Evolutionary conservation across 2,113 vertebrate genomes (phyloP).

Genomic region (Brachyistius frenatus): DNA sequence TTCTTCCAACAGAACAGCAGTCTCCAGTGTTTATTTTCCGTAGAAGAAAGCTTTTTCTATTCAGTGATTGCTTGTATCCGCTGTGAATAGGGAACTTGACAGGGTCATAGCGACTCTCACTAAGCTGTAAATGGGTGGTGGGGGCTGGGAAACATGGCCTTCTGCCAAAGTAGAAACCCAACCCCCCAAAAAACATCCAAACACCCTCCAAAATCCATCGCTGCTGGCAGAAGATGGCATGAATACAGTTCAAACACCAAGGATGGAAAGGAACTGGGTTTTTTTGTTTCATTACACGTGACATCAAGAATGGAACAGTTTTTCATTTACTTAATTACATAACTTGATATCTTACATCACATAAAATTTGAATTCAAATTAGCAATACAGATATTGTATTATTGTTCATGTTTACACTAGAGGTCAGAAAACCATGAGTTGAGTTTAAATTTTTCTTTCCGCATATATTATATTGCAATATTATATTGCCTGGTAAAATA

Average conservation of each 20-base stretch:
- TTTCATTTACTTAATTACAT: no score
- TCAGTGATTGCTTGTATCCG: constrained; percentile 5
- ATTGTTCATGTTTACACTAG: no score
- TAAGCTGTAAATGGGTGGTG: constrained; percentile 41
- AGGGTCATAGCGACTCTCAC: constrained; percentile 39
- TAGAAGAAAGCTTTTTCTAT: background rate
- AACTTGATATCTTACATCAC: no score
- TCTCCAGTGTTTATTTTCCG: constrained; percentile 16
- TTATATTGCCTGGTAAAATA: no score
- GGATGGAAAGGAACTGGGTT: background rate
- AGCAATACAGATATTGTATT: no score
- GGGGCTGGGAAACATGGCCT: constrained; percentile 69
- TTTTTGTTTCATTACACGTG: background rate
- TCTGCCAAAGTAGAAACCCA: constrained; percentile 59
- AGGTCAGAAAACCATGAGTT: no score
- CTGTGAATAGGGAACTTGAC: constrained; percentile 35
- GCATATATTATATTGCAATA: no score
- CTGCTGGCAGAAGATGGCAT: constrained; percentile 39
- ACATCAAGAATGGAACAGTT: background rate
- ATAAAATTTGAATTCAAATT: no score
- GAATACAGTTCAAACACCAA: constrained; percentile 14
- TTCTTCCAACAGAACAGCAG: background rate
- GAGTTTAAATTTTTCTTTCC: no score
- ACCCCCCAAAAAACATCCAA: constrained; percentile 44
- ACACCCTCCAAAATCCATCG: constrained; percentile 27